A percentile compares a stretch with the other conserved stretches of the same genome.
phyloP scores from a whole-genome alignment of 2,797 vertebrate genomes.

The Coreius guichenoti region DNA sequence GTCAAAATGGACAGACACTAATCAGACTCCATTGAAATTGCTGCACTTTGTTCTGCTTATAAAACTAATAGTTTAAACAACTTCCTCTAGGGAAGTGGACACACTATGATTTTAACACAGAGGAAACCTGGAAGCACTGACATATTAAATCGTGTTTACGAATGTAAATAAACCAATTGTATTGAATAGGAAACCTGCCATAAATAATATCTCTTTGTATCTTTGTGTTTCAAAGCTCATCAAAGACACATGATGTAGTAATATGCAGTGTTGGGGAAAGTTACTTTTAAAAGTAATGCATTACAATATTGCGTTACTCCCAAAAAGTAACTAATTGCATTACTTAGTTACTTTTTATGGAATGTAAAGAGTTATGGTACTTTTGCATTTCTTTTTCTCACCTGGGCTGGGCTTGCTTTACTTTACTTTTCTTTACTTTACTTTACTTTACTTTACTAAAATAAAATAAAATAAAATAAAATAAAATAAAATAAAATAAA shows the following conservation, averaged over 20 bases:
- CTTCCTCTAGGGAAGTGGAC: neutral
- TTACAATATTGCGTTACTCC: no score
- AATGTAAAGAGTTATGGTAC: neutral
- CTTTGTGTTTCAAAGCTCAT: neutral
- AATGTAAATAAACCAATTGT: neutral
- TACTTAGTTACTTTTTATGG: neutral
- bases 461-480: no score
- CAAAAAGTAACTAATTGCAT: neutral
- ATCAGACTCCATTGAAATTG: constrained; percentile 5
- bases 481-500: no score
- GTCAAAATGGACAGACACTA: constrained; percentile 14
- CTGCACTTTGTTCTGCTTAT: constrained; percentile 13
- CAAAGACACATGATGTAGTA: neutral
- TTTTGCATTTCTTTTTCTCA: no score
- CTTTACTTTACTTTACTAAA: no score
- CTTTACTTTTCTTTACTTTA: no score
- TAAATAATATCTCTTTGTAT: neutral
- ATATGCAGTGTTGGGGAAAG: neutral
- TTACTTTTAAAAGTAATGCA: no score
- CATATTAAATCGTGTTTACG: neutral
- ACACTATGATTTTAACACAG: constrained; percentile 1
- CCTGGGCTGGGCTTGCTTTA: no score
- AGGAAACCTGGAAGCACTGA: neutral
- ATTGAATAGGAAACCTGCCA: neutral
- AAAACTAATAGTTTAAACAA: constrained; percentile 34